Evolutionary conservation across 2,797 vertebrate genomes (phyloP).

Genomic region (Pteropus rufus): DNA sequence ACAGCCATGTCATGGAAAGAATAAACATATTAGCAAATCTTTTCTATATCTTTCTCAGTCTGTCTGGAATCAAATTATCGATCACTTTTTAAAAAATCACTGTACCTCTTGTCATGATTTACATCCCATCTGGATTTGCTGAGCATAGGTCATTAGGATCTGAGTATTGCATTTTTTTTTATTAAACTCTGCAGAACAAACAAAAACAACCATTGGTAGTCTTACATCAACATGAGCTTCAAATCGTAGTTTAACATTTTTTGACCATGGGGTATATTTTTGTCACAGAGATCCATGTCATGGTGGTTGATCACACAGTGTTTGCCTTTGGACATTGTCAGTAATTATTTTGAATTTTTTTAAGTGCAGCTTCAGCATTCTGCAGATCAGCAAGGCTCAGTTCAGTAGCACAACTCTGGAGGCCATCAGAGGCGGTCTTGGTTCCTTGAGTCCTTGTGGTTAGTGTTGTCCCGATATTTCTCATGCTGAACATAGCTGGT

Average conservation of each 20-base stretch:
- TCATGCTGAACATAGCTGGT: background rate
- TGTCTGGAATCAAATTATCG: background rate
- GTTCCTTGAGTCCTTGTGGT: background rate
- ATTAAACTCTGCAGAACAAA: background rate
- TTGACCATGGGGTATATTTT: background rate
- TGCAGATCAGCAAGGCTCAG: background rate
- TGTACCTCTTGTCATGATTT: background rate
- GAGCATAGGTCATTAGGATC: background rate
- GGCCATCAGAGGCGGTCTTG: background rate
- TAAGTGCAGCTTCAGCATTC: background rate
- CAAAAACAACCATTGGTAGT: background rate
- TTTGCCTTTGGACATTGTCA: background rate
- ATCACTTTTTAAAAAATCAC: background rate
- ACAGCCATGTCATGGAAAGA: background rate
- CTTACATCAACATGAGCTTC: background rate
- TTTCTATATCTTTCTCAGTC: background rate
- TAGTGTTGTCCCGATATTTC: background rate
- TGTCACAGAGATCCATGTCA: background rate
- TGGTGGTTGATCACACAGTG: background rate
- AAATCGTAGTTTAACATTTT: background rate
- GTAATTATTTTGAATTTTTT: background rate
- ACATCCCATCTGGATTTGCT: background rate
- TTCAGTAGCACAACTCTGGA: background rate
- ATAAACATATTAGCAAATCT: background rate
- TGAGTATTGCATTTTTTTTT: background rate